Evolutionary conservation across 1,140 invertebrate species (phyloP).

Genomic region (Daktulosphaira vitifoliae): DNA sequence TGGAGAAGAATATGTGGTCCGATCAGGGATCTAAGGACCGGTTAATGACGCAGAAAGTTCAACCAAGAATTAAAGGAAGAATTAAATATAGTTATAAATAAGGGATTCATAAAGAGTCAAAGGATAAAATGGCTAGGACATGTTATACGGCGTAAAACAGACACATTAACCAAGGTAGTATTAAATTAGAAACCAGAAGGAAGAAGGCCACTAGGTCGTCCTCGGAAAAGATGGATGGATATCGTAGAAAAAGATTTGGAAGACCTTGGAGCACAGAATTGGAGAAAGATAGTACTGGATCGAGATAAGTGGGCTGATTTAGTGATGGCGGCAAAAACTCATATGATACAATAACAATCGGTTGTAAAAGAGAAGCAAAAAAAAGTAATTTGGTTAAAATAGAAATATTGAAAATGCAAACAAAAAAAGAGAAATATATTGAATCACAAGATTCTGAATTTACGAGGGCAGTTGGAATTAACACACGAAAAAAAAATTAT

Average conservation of each 20-base stretch:
- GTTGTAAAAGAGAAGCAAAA: too few species aligned
- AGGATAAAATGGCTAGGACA: not conserved
- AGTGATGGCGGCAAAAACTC: slow-evolving; percentile 3
- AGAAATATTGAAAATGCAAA: too few species aligned
- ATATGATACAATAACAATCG: too few species aligned
- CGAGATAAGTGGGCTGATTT: slow-evolving; percentile 5
- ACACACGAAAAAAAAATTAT: too few species aligned
- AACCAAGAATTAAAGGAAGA: slow-evolving; percentile 3
- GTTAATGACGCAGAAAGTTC: not conserved
- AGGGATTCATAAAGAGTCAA: not conserved
- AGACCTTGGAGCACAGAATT: not conserved
- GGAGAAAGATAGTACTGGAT: not conserved
- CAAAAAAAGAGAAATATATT: too few species aligned
- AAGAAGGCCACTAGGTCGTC: not conserved
- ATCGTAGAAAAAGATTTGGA: not conserved
- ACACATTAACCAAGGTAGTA: not conserved
- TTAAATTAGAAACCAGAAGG: not conserved
- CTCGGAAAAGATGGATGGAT: not conserved
- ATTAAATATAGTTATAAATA: slow-evolving; percentile 1
- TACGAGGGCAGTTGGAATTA: too few species aligned
- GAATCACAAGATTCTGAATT: too few species aligned
- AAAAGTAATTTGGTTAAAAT: too few species aligned
- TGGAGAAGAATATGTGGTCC: not conserved
- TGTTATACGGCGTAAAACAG: not conserved
- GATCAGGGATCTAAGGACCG: not conserved